Evolutionary conservation across 2,888 invertebrate genomes (phyloP).

Genomic region (Perizoma flavofasciatum): DNA sequence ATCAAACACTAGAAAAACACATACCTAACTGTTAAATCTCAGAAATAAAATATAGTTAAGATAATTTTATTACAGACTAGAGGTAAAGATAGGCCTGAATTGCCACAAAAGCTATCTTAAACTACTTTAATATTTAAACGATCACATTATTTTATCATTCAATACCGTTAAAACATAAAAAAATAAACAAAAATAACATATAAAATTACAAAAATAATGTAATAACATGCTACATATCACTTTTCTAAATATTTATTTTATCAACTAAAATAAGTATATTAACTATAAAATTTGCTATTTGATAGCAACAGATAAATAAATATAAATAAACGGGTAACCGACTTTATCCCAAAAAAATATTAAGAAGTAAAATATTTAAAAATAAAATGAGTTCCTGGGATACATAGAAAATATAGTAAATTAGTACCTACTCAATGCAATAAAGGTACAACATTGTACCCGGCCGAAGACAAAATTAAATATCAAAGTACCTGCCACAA

Average conservation of each 20-base stretch:
- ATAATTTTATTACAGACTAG: neutral
- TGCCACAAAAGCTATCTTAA: slow-evolving; percentile 10
- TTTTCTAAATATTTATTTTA: slow-evolving; percentile 2
- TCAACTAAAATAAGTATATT: neutral
- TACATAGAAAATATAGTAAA: too few relatives aligned
- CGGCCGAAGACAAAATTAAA: too few relatives aligned
- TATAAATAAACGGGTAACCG: too few relatives aligned
- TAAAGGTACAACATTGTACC: too few relatives aligned
- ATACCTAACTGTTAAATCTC: too few relatives aligned
- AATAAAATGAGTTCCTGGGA: too few relatives aligned
- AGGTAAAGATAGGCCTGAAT: slow-evolving; percentile 9
- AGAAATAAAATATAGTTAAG: too few relatives aligned
- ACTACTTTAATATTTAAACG: neutral
- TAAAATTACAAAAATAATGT: slow-evolving; percentile 2
- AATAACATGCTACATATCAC: slow-evolving; percentile 3
- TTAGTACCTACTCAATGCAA: too few relatives aligned
- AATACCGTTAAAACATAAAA: slow-evolving; percentile 4
- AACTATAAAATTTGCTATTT: slow-evolving; percentile 12
- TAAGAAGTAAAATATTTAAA: too few relatives aligned
- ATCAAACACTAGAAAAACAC: neutral
- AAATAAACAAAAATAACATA: slow-evolving; percentile 13
- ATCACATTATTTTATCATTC: slow-evolving; percentile 13
- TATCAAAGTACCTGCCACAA: too few relatives aligned
- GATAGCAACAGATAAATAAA: slow-evolving; percentile 4
- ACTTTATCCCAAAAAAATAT: too few relatives aligned